These are phyloP conservation scores for Lepisosteus oculatus DNA, from an alignment of 2,113 vertebrate genomes.

Conservation along the genomic window DNA sequence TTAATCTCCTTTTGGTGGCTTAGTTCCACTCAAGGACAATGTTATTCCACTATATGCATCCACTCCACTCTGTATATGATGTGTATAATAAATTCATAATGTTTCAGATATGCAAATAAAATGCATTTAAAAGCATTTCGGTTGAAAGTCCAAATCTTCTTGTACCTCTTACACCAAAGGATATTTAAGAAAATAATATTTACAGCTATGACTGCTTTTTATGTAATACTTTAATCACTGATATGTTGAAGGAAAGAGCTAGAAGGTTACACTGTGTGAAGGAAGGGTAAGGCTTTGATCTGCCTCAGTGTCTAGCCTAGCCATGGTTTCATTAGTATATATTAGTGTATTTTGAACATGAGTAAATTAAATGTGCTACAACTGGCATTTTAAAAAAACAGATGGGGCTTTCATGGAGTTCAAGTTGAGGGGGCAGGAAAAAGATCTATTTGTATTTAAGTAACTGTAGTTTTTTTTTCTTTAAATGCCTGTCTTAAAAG, in stretches of 20 bases:
- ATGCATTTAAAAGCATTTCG: background rate
- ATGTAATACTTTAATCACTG: conserved; percentile 10
- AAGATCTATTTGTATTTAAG: background rate
- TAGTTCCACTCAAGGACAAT: too few relatives aligned
- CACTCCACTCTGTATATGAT: background rate
- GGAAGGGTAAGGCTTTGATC: conserved; percentile 10
- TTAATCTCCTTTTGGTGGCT: too few relatives aligned
- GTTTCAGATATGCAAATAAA: background rate
- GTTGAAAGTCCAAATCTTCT: conserved; percentile 8
- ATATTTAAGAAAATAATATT: conserved; percentile 10
- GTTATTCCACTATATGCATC: background rate
- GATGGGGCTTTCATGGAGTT: background rate
- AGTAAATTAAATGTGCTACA: background rate
- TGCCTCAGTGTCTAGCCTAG: background rate
- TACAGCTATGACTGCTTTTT: conserved; percentile 2
- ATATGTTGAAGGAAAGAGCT: background rate
- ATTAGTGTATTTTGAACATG: background rate
- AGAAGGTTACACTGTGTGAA: background rate
- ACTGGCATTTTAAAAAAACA: background rate
- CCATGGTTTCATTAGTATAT: conserved; percentile 7
- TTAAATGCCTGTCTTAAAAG: background rate
- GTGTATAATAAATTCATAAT: background rate
- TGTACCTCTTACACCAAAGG: conserved; percentile 1
- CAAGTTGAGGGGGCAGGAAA: background rate
- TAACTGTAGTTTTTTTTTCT: background rate